phyloP scores from a whole-genome alignment of 2,888 invertebrate species.

The Epinotia brunnichana region DNA sequence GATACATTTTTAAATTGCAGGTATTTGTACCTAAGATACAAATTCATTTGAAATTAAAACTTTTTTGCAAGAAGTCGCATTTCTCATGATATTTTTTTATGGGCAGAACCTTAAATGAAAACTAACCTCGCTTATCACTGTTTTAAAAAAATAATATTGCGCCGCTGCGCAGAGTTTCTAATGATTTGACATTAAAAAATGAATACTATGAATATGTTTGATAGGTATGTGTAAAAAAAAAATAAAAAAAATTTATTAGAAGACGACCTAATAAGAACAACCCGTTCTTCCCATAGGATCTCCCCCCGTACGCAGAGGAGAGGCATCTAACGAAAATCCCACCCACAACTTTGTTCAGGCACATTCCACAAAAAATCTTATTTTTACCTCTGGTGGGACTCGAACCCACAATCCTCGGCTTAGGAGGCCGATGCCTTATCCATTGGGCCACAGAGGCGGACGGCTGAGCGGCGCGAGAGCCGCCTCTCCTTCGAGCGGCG shows the following conservation, averaged over 20 bases:
- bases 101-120: neutral
- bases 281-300: neutral
- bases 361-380: constrained; percentile 58
- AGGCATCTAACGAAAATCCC: neutral
- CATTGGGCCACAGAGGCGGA: constrained; percentile 92
- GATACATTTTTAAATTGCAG: too few relatives aligned
- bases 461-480: constrained; percentile 93
- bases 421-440: constrained; percentile 94
- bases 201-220: neutral
- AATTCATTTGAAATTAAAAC: too few relatives aligned
- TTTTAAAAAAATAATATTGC: neutral
- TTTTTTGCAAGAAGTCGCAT: too few relatives aligned
- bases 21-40: too few relatives aligned
- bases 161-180: neutral
- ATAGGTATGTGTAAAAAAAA: neutral
- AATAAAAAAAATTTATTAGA: neutral
- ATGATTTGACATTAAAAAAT: neutral
- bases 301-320: neutral
- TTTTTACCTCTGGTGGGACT: constrained; percentile 93
- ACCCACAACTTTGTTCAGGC: neutral
- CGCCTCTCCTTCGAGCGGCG: constrained; percentile 68
- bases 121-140: neutral
- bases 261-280: neutral
- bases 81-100: neutral
- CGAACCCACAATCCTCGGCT: constrained; percentile 94